Base-by-base conservation (phyloP, 92 coral and sea anemone genomes). In the Epizoanthus ramosus region DNA sequence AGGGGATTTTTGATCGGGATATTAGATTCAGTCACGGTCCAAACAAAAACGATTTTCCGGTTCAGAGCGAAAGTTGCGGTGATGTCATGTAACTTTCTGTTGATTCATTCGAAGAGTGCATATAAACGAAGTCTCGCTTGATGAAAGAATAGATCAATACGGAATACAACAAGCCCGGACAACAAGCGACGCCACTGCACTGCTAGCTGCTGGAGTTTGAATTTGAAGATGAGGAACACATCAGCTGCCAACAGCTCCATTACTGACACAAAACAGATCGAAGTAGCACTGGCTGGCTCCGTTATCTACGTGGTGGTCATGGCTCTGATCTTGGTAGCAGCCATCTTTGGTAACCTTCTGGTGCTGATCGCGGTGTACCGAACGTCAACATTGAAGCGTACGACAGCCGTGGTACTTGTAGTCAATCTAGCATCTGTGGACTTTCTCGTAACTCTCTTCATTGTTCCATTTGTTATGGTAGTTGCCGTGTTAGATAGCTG, bases 401-500 rank as follows among this genome's bases (percentile, higher is more conserved):
- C 92, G 4, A 85, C 98, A 3, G 92, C 99, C 0, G 98, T 94
- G 25, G 87, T 89, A 28, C 79, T 97, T 15, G 97, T 97, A 0
- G 95, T 94, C 8, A 93, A 92, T 64, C 66, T 97, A 39, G 99
- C 99, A 6, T 75, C 88, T 45, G 99, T 94, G 23, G 99, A 97
- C 63, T 72, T 97, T 23, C 86, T 91, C 9, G 94, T 94, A 15
- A 87, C 99, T 8, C 31, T 87, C 45, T 77, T 86, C n/a, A 79
- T 97, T 31, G 93, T 97, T 68, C 99, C 99, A 18, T 97, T 97
- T 65, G 99, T 97, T 8, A 87, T 94, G 67, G 68, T 73, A 10
- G 90, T 92, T 14, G 99, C 97, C 3, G 81, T 95, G 23, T 81
- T 89, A 6, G 85, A 88, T 9, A 76, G 77, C 39, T 94, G 99